phyloP scores from a whole-genome alignment of 2,797 vertebrate genomes.

The Chiroxiphia lanceolata region DNA sequence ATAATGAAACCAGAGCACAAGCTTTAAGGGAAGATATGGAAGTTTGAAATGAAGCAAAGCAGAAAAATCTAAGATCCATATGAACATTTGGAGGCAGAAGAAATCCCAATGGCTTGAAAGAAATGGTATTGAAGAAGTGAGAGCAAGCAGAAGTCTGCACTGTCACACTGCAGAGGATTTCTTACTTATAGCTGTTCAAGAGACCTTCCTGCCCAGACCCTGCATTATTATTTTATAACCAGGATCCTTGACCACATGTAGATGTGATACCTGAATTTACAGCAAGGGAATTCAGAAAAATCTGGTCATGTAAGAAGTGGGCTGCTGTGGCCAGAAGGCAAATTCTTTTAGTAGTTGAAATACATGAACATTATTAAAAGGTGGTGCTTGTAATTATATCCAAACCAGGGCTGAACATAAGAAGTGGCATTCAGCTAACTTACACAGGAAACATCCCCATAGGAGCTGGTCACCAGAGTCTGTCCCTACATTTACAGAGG shows the following conservation, averaged over 20 bases:
- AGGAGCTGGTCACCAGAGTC: not conserved
- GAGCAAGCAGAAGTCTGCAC: not conserved
- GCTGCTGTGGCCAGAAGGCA: not conserved
- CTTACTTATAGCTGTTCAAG: not conserved
- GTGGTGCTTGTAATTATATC: not conserved
- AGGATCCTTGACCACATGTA: not conserved
- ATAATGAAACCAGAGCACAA: slow-evolving; percentile 17
- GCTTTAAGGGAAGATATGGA: slow-evolving; percentile 1
- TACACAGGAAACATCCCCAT: not conserved
- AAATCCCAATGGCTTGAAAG: not conserved
- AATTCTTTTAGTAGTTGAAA: not conserved
- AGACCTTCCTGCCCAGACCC: not conserved
- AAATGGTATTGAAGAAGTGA: not conserved
- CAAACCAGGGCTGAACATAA: not conserved
- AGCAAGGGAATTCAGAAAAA: not conserved
- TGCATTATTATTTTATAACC: not conserved
- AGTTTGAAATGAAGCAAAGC: not conserved
- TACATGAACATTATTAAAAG: not conserved
- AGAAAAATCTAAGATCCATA: not conserved
- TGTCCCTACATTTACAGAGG: not conserved
- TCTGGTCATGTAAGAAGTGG: not conserved
- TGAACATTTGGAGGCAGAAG: not conserved
- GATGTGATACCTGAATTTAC: not conserved
- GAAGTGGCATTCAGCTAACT: not conserved
- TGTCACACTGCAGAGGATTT: not conserved